Conservation (phyloP, 2,797 vertebrate species). For the Merluccius polli region DNA sequence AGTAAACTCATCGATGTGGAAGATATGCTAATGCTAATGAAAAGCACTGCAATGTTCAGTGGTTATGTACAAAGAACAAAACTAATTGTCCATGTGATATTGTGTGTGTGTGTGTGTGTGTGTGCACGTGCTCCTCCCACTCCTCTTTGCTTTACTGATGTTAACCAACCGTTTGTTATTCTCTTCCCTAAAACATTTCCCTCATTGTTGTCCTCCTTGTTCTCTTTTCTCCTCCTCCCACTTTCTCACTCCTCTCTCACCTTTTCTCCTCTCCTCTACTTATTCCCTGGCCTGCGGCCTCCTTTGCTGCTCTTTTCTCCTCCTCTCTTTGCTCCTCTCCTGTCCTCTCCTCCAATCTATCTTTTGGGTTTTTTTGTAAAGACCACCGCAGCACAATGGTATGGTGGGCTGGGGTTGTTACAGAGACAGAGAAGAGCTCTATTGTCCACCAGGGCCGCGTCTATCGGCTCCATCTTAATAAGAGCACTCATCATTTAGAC, state of each 20-base stretch:
- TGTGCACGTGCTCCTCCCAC: not conserved
- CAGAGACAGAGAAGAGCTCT: constrained; percentile 38
- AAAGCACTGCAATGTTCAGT: constrained; percentile 2
- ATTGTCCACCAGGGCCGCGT: constrained; percentile 58
- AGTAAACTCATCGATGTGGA: constrained; percentile 5
- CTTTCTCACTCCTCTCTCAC: not conserved
- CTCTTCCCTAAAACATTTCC: not conserved
- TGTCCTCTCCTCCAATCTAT: constrained; percentile 38
- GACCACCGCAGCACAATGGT: constrained; percentile 55
- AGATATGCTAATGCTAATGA: not conserved
- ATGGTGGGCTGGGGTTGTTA: constrained; percentile 54
- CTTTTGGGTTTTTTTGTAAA: constrained; percentile 45
- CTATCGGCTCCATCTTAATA: constrained; percentile 82
- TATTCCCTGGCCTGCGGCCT: not conserved
- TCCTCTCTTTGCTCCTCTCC: not conserved
- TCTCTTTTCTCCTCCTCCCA: not conserved
- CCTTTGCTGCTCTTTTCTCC: not conserved
- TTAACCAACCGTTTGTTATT: not conserved
- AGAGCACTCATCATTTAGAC: constrained; percentile 80
- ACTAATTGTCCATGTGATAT: not conserved
- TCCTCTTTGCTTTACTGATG: not conserved
- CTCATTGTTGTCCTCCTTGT: not conserved
- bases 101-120: too few relatives aligned
- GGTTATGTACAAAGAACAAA: constrained; percentile 1
- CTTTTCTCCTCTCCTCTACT: not conserved